A percentile compares a stretch with the other conserved stretches of the same genome.
Conservation (phyloP, 1,140 invertebrate species). For the Drosophila sucinea region DNA sequence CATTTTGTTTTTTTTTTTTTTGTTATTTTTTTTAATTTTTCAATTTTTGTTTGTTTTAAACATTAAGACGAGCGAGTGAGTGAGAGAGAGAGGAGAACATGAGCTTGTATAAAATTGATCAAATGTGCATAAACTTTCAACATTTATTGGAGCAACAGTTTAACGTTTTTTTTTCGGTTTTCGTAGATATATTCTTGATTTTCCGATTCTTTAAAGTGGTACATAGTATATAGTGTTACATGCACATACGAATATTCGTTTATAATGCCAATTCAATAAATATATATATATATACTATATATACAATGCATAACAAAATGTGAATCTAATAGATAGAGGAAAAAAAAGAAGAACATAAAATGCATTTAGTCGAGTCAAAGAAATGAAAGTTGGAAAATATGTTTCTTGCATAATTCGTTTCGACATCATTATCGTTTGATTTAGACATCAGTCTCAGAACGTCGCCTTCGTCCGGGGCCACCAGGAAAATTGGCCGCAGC, state of each 20-base stretch:
- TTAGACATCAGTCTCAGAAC: slow-evolving; percentile 85
- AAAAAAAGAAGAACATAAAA: slow-evolving; percentile 23
- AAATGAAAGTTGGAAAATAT: slow-evolving; percentile 27
- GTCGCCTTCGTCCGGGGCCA: slow-evolving; percentile 92
- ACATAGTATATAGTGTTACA: slow-evolving; percentile 31
- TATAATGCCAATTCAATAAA: slow-evolving; percentile 33
- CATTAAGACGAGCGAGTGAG: slow-evolving; percentile 52
- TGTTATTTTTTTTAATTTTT: slow-evolving; percentile 38
- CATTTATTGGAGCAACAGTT: slow-evolving; percentile 77
- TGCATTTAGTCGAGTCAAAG: background rate
- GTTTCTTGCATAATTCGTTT: slow-evolving; percentile 28
- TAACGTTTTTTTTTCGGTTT: slow-evolving; percentile 46
- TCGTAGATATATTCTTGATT: slow-evolving; percentile 3
- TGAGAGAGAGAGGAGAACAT: slow-evolving; percentile 55
- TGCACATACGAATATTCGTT: slow-evolving; percentile 23
- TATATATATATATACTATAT: slow-evolving; percentile 46
- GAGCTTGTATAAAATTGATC: slow-evolving; percentile 28
- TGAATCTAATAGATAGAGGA: slow-evolving; percentile 22
- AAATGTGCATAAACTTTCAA: slow-evolving; percentile 45
- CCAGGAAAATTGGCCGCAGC: slow-evolving; percentile 93
- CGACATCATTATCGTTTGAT: slow-evolving; percentile 14
- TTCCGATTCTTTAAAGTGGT: background rate
- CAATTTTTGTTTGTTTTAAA: slow-evolving; percentile 11
- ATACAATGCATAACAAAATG: slow-evolving; percentile 60
- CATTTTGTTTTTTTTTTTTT: slow-evolving; percentile 26